A percentile compares a stretch with the other conserved stretches of the same genome.
Evolutionary conservation across 2,888 invertebrate genomes (phyloP).

Genomic region (Dascillus cervinus): DNA sequence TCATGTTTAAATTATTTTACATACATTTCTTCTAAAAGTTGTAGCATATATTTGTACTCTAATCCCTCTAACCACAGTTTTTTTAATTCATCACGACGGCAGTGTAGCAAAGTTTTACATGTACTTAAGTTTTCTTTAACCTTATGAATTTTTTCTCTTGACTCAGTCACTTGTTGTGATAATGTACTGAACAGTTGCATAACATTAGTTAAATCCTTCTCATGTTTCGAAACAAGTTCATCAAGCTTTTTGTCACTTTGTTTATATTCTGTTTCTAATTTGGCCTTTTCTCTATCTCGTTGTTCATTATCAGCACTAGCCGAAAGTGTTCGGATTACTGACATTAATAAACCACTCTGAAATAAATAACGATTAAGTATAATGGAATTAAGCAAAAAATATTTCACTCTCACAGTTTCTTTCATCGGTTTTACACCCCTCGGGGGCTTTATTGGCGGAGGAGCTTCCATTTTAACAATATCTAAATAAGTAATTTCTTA

Average conservation of each 20-base stretch:
- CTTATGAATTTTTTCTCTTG: constrained; percentile 65
- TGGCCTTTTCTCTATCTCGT: constrained; percentile 84
- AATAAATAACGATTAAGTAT: not conserved
- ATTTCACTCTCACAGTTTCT: constrained; percentile 61
- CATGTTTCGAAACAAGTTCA: constrained; percentile 79
- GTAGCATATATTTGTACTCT: constrained; percentile 88
- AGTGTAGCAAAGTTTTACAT: constrained; percentile 78
- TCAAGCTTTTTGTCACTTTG: constrained; percentile 84
- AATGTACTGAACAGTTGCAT: constrained; percentile 67
- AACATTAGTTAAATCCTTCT: constrained; percentile 69
- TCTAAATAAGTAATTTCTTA: too few relatives aligned
- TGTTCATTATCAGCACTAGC: constrained; percentile 92
- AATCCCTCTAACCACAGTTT: constrained; percentile 92
- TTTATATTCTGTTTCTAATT: constrained; percentile 88
- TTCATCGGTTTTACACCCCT: constrained; percentile 78
- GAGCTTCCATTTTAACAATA: constrained; percentile 14
- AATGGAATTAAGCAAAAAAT: constrained; percentile 1
- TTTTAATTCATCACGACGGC: constrained; percentile 86
- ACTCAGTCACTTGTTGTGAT: constrained; percentile 67
- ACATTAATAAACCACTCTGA: constrained; percentile 82
- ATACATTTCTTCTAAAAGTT: constrained; percentile 85
- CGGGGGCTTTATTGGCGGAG: constrained; percentile 78
- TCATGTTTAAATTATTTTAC: constrained; percentile 33
- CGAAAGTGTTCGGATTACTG: constrained; percentile 89
- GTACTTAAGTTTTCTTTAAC: constrained; percentile 76